phyloP scores from a whole-genome alignment of 1,140 invertebrate species.

The Dermatophagoides farinae region DNA sequence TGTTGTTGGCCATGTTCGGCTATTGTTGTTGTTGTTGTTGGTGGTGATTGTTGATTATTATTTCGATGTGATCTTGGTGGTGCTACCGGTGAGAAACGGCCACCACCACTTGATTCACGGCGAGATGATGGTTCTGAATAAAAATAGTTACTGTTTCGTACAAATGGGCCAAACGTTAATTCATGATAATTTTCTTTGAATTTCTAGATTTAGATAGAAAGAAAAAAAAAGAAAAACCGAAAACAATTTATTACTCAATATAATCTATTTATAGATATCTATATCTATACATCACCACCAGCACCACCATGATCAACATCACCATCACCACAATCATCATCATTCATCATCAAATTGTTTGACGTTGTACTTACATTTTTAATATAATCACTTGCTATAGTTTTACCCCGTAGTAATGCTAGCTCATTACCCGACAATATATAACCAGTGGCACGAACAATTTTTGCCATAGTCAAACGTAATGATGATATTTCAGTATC shows the following conservation, averaged over 20 bases:
- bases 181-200: neutral
- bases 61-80: neutral
- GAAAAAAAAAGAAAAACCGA: neutral
- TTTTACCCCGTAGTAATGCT: conserved; percentile 33
- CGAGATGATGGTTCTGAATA: conserved; percentile 11
- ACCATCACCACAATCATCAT: neutral
- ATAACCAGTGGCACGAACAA: conserved; percentile 7
- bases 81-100: neutral
- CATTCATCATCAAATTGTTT: neutral
- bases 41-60: neutral
- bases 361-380: conserved; percentile 8
- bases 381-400: conserved; percentile 4
- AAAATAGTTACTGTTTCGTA: neutral
- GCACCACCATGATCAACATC: neutral
- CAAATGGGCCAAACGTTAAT: neutral
- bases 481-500: conserved; percentile 12
- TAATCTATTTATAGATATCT: neutral
- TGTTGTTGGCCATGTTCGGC: no score
- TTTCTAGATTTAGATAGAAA: neutral
- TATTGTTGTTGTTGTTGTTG: no score
- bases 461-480: conserved; percentile 9
- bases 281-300: no score
- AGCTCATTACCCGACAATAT: conserved; percentile 7
- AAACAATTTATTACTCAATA: neutral
- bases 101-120: conserved; percentile 6